Base-by-base conservation (phyloP, 2,888 invertebrate species). In the Lysandra coridon region DNA sequence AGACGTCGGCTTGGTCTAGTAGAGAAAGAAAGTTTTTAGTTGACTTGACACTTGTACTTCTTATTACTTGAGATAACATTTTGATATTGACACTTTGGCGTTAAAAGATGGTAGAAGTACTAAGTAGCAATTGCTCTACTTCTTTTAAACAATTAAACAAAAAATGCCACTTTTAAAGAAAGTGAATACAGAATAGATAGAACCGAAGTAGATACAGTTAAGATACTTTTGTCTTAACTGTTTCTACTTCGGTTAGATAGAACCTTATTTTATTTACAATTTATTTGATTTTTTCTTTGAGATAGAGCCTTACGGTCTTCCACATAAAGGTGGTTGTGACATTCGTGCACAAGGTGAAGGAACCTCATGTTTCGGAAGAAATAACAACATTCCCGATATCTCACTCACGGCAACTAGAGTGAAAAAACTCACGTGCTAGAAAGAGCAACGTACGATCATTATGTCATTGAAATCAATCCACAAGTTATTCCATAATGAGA, bases 401-500 rank as follows among this genome's bases (percentile, higher is more conserved):
- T 30, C 33, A 53, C 23, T 30, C 53, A 53, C 44, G 75, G 6
- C 60, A 73, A 75, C 14, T 30, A 57, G 57, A 78, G 73, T 73
- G 77, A 82, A 80, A 69, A 79, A 79, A 79, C 77, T 40, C 62
- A 60, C 64, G 69, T 80, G 79, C 73, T 74, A 80, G 79, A 80
- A 79, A 81, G 83, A 83, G 83, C 83, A 82, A 82, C 82, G 86
- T 80, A 84, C 84, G 83, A 78, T 81, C 82, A 79, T 83, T 82
- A 83, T 83, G 80, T 83, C 82, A 83, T 81, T 81, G 81, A 81
- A 83, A 83, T 82, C 80, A 80, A 82, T 80, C 78, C 62, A 78
- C 75, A 79, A 81, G 81, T 82, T 81, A 80, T 80, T 80, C 79
- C 78, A 81, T 81, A 78, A 81, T 79, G 79, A 81, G 76, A 77